Evolutionary conservation across 1,140 invertebrate genomes (phyloP).

Genomic region (Drosophila tristis): DNA sequence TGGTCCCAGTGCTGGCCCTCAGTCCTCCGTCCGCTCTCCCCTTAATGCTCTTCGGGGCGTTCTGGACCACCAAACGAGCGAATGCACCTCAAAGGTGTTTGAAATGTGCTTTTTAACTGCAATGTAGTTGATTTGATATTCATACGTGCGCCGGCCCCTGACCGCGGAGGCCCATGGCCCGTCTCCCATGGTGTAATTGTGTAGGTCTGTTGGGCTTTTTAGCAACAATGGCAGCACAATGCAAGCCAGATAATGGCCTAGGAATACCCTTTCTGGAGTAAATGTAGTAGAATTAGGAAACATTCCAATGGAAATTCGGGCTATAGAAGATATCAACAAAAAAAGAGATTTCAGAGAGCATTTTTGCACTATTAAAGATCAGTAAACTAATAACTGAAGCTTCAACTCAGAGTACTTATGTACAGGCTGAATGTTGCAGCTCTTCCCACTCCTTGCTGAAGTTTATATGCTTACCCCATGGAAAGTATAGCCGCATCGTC

Average conservation of each 20-base stretch:
- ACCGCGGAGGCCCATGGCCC: neutral
- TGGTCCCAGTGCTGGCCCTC: conserved; percentile 46
- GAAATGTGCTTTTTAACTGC: conserved; percentile 80
- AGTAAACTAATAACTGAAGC: too few species aligned
- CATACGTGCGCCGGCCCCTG: conserved; percentile 51
- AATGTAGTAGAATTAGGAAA: neutral
- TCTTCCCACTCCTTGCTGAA: too few species aligned
- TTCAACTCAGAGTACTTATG: too few species aligned
- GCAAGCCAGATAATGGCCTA: too few species aligned
- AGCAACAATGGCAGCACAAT: conserved; percentile 22
- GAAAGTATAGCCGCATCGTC: conserved; percentile 24
- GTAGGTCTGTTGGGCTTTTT: conserved; percentile 40
- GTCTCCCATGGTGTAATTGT: conserved; percentile 27
- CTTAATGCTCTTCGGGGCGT: conserved; percentile 69
- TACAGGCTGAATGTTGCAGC: too few species aligned
- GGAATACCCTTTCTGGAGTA: conserved; percentile 11
- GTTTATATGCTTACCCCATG: neutral
- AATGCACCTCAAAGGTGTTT: conserved; percentile 66
- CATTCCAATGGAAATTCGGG: neutral
- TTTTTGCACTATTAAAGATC: too few species aligned
- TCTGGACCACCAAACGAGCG: conserved; percentile 77
- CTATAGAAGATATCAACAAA: too few species aligned
- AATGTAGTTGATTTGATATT: conserved; percentile 78
- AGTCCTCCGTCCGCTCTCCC: conserved; percentile 10
- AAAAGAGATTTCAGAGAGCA: neutral